A percentile compares a stretch with the other conserved stretches of the same genome.
Conservation (phyloP, 2,888 invertebrate genomes). For the Microplitis deprimator region DNA sequence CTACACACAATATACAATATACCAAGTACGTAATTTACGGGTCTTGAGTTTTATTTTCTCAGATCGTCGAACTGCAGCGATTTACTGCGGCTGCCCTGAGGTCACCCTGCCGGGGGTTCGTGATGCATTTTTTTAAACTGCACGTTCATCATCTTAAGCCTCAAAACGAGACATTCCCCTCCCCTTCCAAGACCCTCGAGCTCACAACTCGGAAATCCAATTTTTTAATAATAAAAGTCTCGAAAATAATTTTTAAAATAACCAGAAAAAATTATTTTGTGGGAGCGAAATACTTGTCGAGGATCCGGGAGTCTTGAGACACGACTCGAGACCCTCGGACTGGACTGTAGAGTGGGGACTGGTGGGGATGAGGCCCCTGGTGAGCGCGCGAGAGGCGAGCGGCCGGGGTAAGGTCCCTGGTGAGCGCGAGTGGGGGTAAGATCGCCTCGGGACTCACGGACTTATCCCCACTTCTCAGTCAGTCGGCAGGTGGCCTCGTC, state of each 20-base stretch:
- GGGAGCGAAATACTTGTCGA: no score
- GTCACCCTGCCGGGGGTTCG: conserved; percentile 64
- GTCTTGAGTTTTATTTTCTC: conserved; percentile 61
- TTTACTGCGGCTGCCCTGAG: conserved; percentile 63
- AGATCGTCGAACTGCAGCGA: conserved; percentile 55
- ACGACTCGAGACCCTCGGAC: no score
- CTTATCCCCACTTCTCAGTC: conserved; percentile 31
- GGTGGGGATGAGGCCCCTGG: conserved; percentile 2
- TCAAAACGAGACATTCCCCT: conserved; percentile 7
- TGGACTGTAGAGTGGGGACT: not conserved
- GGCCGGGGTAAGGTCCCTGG: not conserved
- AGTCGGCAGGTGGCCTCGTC: conserved; percentile 66
- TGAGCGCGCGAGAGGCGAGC: conserved; percentile 18
- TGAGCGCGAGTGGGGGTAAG: conserved; percentile 24
- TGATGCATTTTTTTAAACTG: conserved; percentile 18
- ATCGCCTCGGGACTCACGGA: conserved; percentile 31
- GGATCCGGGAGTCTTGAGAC: no score
- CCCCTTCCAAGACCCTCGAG: not conserved
- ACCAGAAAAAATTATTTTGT: no score
- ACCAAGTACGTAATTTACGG: conserved; percentile 66
- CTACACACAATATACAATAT: not conserved
- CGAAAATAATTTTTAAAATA: no score
- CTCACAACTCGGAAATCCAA: conserved; percentile 58
- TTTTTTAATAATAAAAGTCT: conserved; percentile 21
- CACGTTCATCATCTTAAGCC: conserved; percentile 23